Percentiles rank a stretch among this genome's conserved stretches.
Evolutionary conservation across 2,797 vertebrate species (phyloP).

Genomic region (Onychomys arenicola): DNA sequence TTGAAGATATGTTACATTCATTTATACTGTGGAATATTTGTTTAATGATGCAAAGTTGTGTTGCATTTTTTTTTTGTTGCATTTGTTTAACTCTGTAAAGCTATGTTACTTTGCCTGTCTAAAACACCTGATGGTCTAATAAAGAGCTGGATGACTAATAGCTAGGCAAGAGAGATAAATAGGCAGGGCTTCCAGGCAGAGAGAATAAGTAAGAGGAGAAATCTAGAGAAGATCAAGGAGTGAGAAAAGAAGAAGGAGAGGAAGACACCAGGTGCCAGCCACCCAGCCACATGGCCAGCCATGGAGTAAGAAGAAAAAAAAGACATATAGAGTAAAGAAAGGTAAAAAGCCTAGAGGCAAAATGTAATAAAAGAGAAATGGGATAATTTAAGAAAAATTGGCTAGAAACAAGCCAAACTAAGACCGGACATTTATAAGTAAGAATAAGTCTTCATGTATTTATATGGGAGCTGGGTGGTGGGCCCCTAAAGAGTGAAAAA

Average conservation of each 20-base stretch:
- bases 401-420: neutral
- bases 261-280: neutral
- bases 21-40: neutral
- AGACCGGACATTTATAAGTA: neutral
- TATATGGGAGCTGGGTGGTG: neutral
- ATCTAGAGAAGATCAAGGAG: neutral
- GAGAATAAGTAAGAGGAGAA: neutral
- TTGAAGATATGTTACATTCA: neutral
- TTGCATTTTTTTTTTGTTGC: neutral
- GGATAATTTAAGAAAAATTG: neutral
- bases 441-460: neutral
- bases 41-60: neutral
- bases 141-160: neutral
- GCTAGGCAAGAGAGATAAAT: neutral
- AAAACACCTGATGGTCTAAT: neutral
- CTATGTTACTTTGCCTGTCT: neutral
- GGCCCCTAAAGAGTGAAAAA: neutral
- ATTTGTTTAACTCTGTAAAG: neutral
- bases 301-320: neutral
- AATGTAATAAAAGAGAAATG: neutral
- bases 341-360: neutral
- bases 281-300: neutral
- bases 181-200: fast-evolving
- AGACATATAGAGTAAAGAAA: neutral
- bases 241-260: neutral